Evolutionary conservation across 2,797 vertebrate genomes (phyloP).

Genomic region (Eulemur rubriventer): DNA sequence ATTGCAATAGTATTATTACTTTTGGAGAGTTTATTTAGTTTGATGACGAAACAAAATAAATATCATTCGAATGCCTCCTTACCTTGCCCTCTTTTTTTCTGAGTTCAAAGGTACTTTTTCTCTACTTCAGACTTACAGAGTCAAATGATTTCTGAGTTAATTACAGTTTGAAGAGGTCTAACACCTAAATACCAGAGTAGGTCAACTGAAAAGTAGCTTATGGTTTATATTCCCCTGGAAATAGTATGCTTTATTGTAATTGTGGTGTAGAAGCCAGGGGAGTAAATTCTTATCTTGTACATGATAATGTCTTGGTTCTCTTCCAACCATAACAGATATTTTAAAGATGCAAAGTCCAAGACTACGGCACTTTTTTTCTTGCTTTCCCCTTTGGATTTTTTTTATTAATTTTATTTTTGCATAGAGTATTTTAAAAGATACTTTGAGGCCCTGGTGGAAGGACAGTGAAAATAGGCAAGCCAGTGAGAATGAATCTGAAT

Average conservation of each 20-base stretch:
- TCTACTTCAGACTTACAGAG: background rate
- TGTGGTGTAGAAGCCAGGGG: slow-evolving; percentile 77
- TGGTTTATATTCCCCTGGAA: background rate
- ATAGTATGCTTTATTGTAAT: slow-evolving; percentile 69
- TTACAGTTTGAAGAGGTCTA: slow-evolving; percentile 42
- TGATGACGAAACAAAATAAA: background rate
- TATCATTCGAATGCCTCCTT: background rate
- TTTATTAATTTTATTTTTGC: slow-evolving; percentile 44
- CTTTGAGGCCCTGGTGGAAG: slow-evolving; percentile 79
- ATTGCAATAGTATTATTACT: slow-evolving; percentile 11
- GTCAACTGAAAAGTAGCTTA: slow-evolving; percentile 34
- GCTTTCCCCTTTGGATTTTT: slow-evolving; percentile 67
- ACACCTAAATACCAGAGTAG: background rate
- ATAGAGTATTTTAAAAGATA: slow-evolving; percentile 68
- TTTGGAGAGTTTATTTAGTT: background rate
- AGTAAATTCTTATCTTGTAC: slow-evolving; percentile 81
- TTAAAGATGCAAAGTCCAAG: slow-evolving; percentile 76
- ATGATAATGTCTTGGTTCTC: slow-evolving; percentile 82
- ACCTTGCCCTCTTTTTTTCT: background rate
- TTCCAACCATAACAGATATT: slow-evolving; percentile 83
- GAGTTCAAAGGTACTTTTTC: slow-evolving; percentile 15
- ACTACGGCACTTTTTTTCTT: slow-evolving; percentile 66
- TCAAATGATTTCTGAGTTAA: slow-evolving; percentile 41
- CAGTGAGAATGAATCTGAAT: slow-evolving; percentile 87
- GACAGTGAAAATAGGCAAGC: slow-evolving; percentile 71